Evolutionary conservation across 2,797 vertebrate genomes (phyloP).

Genomic region (Poeciliopsis turneri): DNA sequence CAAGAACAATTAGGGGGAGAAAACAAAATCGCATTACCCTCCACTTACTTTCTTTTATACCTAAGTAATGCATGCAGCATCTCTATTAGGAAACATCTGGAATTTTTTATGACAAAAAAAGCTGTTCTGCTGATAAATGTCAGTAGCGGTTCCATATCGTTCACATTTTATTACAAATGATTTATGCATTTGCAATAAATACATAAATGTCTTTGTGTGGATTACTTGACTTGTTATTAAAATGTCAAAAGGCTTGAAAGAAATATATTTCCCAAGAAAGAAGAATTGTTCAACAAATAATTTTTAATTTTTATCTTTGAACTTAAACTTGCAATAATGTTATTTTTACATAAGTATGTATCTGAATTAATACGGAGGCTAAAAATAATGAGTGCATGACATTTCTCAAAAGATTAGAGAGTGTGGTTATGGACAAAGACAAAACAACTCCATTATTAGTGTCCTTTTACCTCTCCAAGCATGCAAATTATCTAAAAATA

Average conservation of each 20-base stretch:
- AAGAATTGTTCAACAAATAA: background rate
- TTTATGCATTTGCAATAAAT: background rate
- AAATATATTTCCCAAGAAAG: background rate
- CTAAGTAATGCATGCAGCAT: background rate
- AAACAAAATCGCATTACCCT: background rate
- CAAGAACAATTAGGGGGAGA: background rate
- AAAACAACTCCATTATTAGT: slow-evolving; percentile 10
- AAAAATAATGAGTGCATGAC: slow-evolving; percentile 1
- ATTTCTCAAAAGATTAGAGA: slow-evolving; percentile 4
- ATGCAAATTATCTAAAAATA: slow-evolving; percentile 29
- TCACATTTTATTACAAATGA: background rate
- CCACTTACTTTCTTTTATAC: background rate
- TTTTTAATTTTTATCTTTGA: background rate
- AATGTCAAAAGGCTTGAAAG: background rate
- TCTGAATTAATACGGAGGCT: slow-evolving; percentile 11
- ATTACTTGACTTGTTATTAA: background rate
- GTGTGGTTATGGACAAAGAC: slow-evolving; percentile 7
- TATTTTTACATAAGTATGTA: slow-evolving; percentile 10
- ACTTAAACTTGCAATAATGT: background rate
- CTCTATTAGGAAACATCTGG: background rate
- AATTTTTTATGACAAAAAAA: background rate
- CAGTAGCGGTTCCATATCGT: background rate
- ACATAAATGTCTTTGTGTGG: background rate
- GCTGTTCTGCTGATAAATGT: background rate
- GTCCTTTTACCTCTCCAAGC: slow-evolving; percentile 22